Evolutionary conservation across 2,797 vertebrate genomes (phyloP).

Genomic region (Alectoris magna): DNA sequence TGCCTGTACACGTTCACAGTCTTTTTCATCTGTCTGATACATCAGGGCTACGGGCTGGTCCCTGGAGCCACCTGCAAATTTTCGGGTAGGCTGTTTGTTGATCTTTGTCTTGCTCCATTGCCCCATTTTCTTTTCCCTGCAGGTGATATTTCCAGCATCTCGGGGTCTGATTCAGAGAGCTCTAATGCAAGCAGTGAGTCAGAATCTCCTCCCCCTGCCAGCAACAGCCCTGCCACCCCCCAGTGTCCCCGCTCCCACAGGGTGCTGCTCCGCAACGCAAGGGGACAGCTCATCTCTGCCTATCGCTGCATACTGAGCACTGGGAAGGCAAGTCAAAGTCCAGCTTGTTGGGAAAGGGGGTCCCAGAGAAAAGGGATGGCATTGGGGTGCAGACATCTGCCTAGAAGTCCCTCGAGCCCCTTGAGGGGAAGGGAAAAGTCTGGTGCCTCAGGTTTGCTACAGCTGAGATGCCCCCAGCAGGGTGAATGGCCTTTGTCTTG

Average conservation of each 20-base stretch:
- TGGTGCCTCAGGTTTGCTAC: background rate
- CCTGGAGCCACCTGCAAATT: background rate
- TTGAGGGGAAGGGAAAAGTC: background rate
- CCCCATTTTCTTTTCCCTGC: background rate
- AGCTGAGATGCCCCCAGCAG: background rate
- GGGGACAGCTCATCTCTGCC: slow-evolving; percentile 85
- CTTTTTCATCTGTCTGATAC: background rate
- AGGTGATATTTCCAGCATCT: slow-evolving; percentile 97
- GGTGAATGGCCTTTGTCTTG: background rate
- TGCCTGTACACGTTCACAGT: background rate
- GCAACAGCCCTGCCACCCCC: background rate
- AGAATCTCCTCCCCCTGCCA: slow-evolving; percentile 35
- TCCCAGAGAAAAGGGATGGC: background rate
- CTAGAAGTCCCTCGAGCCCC: fast-evolving
- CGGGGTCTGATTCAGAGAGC: slow-evolving; percentile 88
- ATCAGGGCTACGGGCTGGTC: fast-evolving
- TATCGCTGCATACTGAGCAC: slow-evolving; percentile 86
- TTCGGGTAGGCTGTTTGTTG: background rate
- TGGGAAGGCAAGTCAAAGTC: slow-evolving; percentile 80
- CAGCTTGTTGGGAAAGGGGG: background rate
- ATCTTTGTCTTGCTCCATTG: background rate
- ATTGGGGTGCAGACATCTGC: background rate
- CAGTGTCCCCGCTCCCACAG: slow-evolving; percentile 71
- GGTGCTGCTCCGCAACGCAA: slow-evolving; percentile 85
- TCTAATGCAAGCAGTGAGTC: slow-evolving; percentile 75